phyloP scores from a whole-genome alignment of 2,888 invertebrate genomes.

The Tiphia femorata region DNA sequence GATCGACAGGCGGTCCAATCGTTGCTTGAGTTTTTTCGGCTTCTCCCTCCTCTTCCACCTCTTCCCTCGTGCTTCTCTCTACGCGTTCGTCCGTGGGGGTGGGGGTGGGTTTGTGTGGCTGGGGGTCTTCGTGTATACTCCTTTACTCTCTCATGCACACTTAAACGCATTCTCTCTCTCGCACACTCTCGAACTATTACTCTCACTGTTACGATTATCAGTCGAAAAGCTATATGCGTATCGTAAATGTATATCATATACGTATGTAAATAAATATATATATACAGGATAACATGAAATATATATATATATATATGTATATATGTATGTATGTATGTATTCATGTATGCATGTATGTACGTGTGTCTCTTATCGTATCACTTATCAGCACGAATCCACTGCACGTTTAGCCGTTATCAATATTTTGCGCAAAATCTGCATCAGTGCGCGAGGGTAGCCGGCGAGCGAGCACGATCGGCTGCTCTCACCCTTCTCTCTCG shows the following conservation, averaged over 20 bases:
- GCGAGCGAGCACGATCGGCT: conserved; percentile 17
- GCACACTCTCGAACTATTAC: not conserved
- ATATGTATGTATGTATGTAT: conserved; percentile 29
- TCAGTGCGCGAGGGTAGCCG: conserved; percentile 47
- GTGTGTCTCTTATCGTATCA: conserved; percentile 41
- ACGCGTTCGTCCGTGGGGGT: too few relatives aligned
- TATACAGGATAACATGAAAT: conserved; percentile 44
- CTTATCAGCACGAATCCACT: conserved; percentile 53
- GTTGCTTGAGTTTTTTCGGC: conserved; percentile 2
- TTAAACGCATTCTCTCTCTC: conserved; percentile 1
- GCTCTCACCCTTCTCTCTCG: not conserved
- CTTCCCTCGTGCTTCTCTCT: not conserved
- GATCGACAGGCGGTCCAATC: conserved; percentile 11
- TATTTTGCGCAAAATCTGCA: conserved; percentile 47
- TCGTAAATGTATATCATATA: conserved; percentile 49
- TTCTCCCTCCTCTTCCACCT: not conserved
- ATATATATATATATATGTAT: conserved; percentile 40
- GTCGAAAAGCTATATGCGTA: conserved; percentile 66
- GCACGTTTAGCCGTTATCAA: conserved; percentile 50
- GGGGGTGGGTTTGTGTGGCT: not conserved
- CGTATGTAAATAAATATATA: conserved; percentile 46
- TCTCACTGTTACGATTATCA: conserved; percentile 58
- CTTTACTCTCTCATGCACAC: conserved; percentile 5
- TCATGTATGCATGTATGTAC: conserved; percentile 41
- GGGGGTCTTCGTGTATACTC: not conserved